Evolutionary conservation across 1,140 invertebrate genomes (phyloP), one percentile per base, ranked within the genome.

Genomic region (Hypsibius dujardini): DNA sequence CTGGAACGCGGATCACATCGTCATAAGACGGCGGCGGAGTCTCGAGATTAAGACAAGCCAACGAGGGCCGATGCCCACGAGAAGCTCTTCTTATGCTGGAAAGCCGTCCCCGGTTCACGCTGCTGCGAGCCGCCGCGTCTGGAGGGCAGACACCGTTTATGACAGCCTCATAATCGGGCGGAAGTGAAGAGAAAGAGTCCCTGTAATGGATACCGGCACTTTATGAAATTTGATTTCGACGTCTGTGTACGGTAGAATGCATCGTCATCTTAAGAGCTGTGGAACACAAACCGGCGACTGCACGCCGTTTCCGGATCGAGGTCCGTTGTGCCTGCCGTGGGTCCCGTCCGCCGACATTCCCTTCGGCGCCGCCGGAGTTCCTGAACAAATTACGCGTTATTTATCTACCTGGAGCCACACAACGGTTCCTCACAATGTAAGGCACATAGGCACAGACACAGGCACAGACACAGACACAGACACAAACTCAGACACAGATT

Each of bases 161-260:
- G 3, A 67, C 62, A 3, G 62, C 62, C 42, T 67, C 62, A 42
- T 67, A 67, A 45, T 67, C 62, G 3, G 62, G 62, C 62, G 62
- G 62, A 45, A 67, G 62, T 42, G 62, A 67, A 7, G 62, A 67
- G 62, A 67, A 67, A 7, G 62, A 67, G 45, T 67, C 62, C 12
- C 62, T 67, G 42, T 7, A 45, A 45, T 42, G 28, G 28, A 28
- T 28, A 28, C 28, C 28, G 28, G 28, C 28, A 28, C 28, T 28
- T 28, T 28, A 28, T 28, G 28, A 28, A 28, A 28, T 28, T 28
- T 28, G 28, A 28, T 28, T 28, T 28, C 28, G 28, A 28, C 28
- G 28, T 28, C 28, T 28, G 28, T 28, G 28, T 28, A 28, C 28
- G 28, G 28, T 28, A 28, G 28, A 28, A 28, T 28, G 28, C 28